Evolutionary conservation across 2,113 vertebrate genomes (phyloP), one percentile per base, ranked within the genome.

Genomic region (Alouatta palliata): DNA sequence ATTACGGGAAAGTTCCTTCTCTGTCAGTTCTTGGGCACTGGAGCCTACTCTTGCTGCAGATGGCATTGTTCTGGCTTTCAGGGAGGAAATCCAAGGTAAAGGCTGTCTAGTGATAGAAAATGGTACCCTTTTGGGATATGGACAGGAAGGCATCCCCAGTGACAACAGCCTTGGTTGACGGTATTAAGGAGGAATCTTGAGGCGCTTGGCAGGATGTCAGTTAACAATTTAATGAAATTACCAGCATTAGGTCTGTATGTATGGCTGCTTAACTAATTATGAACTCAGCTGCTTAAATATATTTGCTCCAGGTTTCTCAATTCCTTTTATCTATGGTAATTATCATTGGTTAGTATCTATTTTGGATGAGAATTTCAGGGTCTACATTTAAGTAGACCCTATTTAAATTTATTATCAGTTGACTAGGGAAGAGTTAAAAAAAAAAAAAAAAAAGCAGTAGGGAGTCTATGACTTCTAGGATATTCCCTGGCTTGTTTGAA

Each of bases 371-470:
- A 81, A 45, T 76, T 95, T 92, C 32, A 56, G 68, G 27, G 14
- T 56, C 70, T 43, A 9, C 17, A 68, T 94, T 79, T 84, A 90
- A 91, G 58, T 88, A 58, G 37, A n/a, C 30, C 27, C 16, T 79
- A 14, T 79, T 96, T 73, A 91, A 82, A 47, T 90, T 61, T 79
- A 45, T 76, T 80, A 27, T 89, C 77, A 61, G 58, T 79, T 89
- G 80, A 83, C 17, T 35, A 54, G 73, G 54, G 40, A 58, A 91
- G 30, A 16, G 0, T 71, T 37, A n/a, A 90, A 85, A 40, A 20
- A 40, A n/a, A n/a, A n/a, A 90, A 85, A 40, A 20, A 25, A 91
- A 43, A 61, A 86, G 37, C 43, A 40, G 49, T 37, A 16, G 47
- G 40, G 52, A 79, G 20, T 12, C 52, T 93, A 2, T 64, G 68